A percentile compares a stretch with the other conserved stretches of the same genome.
These are phyloP conservation scores for Capricornis sumatraensis DNA, from an alignment of 2,113 vertebrate genomes.

Conservation along the genomic window DNA sequence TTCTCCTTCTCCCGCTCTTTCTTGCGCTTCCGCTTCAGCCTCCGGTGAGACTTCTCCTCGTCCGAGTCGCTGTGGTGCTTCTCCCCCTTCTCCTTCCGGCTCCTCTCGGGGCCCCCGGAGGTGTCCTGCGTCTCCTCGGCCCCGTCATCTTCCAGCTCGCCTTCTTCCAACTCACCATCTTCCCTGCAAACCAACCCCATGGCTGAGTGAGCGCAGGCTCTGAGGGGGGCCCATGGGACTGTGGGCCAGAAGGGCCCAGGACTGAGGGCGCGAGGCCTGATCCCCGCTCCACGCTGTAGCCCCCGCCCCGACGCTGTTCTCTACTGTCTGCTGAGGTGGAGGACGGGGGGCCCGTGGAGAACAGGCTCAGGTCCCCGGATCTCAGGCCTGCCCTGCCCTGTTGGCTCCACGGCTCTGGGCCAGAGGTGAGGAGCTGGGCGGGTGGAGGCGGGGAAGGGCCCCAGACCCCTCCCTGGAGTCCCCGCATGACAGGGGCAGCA, in stretches of 20 bases:
- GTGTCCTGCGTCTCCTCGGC: slow-evolving; percentile 81
- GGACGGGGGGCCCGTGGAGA: rapidly evolving
- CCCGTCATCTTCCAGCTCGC: slow-evolving; percentile 94
- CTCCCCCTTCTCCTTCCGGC: slow-evolving; percentile 84
- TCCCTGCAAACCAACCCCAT: slow-evolving; percentile 80
- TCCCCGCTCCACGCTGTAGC: not conserved
- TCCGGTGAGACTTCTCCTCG: slow-evolving; percentile 88
- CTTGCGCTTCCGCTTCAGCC: slow-evolving; percentile 92
- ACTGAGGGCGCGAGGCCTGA: not conserved
- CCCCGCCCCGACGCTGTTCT: not conserved
- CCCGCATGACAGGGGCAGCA: not conserved
- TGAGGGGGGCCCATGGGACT: not conserved
- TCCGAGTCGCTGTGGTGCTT: slow-evolving; percentile 88
- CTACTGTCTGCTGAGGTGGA: not conserved
- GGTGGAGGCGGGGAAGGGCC: not conserved
- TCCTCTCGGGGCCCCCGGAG: slow-evolving; percentile 56
- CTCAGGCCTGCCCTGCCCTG: not conserved
- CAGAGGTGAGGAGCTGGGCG: not conserved
- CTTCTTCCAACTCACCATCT: slow-evolving; percentile 96
- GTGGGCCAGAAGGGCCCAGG: not conserved
- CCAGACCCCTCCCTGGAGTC: not conserved
- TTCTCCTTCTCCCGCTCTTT: slow-evolving; percentile 91
- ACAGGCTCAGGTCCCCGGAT: not conserved
- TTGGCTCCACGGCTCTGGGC: not conserved
- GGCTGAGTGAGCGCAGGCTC: not conserved